phyloP scores from a whole-genome alignment of 2,113 vertebrate genomes.

The Lamprologus lemairii region DNA sequence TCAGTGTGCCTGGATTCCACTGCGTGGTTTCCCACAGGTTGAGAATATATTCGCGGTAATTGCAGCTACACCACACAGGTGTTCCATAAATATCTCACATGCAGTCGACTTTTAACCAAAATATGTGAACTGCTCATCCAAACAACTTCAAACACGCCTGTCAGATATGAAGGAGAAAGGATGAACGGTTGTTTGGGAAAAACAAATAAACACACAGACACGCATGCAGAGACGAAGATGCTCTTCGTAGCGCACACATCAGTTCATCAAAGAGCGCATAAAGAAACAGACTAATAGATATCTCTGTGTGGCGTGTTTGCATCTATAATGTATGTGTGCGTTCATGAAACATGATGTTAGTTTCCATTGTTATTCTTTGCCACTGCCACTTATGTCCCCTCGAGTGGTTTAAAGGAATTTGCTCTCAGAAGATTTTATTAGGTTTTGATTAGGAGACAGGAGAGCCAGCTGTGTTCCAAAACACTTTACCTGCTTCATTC shows the following conservation, averaged over 20 bases:
- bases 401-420: slow-evolving; percentile 1
- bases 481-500: slow-evolving; percentile 6
- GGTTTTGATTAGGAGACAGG: slow-evolving; percentile 40
- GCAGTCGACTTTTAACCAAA: not conserved
- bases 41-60: not conserved
- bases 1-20: not conserved
- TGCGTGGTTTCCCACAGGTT: not conserved
- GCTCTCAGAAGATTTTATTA: slow-evolving; percentile 28
- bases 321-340: not conserved
- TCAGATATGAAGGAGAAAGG: not conserved
- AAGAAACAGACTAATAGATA: not conserved
- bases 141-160: not conserved
- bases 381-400: slow-evolving; percentile 1
- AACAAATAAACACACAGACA: not conserved
- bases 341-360: not conserved
- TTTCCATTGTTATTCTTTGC: slow-evolving; percentile 4
- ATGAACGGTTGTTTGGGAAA: not conserved
- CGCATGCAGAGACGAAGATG: not conserved
- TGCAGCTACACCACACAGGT: not conserved
- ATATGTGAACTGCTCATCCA: not conserved
- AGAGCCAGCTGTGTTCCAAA: slow-evolving; percentile 43
- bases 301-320: not conserved
- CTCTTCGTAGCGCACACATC: not conserved
- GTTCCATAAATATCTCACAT: not conserved
- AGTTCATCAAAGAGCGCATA: not conserved